A percentile compares a stretch with the other conserved stretches of the same genome.
These are phyloP conservation scores for Aspiorhynchus laticeps DNA, from an alignment of 2,113 vertebrate genomes.

Conservation along the genomic window DNA sequence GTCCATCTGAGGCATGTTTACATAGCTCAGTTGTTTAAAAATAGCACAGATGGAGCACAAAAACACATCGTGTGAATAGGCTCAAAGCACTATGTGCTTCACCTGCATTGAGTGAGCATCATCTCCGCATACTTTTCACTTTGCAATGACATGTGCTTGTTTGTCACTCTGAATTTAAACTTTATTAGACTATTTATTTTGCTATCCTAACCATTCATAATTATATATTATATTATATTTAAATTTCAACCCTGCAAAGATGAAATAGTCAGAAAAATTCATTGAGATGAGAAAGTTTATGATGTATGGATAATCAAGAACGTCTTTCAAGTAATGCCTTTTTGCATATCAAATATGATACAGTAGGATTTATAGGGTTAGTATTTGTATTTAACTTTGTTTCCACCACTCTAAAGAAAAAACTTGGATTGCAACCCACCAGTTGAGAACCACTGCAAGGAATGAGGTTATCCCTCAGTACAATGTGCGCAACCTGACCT, in stretches of 20 bases:
- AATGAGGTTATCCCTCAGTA: not conserved
- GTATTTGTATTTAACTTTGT: not conserved
- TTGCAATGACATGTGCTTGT: not conserved
- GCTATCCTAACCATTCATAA: not conserved
- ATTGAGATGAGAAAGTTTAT: not conserved
- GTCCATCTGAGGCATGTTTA: not conserved
- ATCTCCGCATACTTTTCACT: not conserved
- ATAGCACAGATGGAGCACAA: not conserved
- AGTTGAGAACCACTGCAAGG: not conserved
- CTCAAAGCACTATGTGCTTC: not conserved
- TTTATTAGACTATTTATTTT: not conserved
- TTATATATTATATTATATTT: no score
- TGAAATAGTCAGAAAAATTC: not conserved
- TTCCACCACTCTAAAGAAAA: not conserved
- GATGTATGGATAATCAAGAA: not conserved
- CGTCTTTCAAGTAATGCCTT: not conserved
- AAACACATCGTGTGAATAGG: not conserved
- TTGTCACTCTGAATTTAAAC: not conserved
- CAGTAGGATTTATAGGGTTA: not conserved
- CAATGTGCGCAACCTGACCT: no score
- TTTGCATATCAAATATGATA: not conserved
- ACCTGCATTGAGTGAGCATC: not conserved
- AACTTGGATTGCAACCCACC: not conserved
- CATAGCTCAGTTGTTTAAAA: not conserved
- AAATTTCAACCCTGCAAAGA: not conserved